Evolutionary conservation across 30 jellyfish, hydroid and myxozoan genomes (phyloP).

Genomic region (Cassiopea xamachana): DNA sequence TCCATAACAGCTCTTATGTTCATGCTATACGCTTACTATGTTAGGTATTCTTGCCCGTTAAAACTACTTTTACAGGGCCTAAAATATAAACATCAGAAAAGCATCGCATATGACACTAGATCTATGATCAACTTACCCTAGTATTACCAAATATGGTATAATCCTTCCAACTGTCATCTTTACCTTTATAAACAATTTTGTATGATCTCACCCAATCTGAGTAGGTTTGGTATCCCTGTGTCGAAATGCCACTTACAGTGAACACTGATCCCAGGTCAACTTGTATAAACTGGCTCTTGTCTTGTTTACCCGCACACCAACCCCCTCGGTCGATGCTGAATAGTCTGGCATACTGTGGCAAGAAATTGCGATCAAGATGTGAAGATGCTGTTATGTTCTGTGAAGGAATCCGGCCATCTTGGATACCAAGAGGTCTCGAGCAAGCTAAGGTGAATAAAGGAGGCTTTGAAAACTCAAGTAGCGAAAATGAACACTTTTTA

Average conservation of each 20-base stretch:
- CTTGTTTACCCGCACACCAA: slow-evolving; percentile 88
- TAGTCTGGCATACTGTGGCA: slow-evolving; percentile 80
- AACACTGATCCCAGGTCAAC: slow-evolving; percentile 76
- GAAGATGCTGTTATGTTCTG: slow-evolving; percentile 91
- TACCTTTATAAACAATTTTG: slow-evolving; percentile 48
- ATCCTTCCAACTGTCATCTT: slow-evolving; percentile 70
- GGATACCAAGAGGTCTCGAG: slow-evolving; percentile 89
- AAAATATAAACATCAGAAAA: neutral
- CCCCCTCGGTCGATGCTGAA: slow-evolving; percentile 68
- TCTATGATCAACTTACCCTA: slow-evolving; percentile 43
- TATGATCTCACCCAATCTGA: slow-evolving; percentile 91
- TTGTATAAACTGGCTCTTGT: slow-evolving; percentile 64
- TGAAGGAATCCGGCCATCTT: slow-evolving; percentile 79
- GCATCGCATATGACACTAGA: neutral
- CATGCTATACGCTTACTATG: too few species aligned
- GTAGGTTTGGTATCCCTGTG: slow-evolving; percentile 89
- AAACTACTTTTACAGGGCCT: too few species aligned
- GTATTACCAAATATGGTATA: slow-evolving; percentile 71
- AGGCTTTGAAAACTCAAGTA: too few species aligned
- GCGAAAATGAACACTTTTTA: too few species aligned
- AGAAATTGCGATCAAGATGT: slow-evolving; percentile 66
- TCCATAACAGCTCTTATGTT: too few species aligned
- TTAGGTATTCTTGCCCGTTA: too few species aligned
- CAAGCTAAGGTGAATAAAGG: slow-evolving; percentile 64
- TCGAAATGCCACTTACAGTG: slow-evolving; percentile 84